Conservation (phyloP, 1,140 invertebrate genomes). For the Calosoma granatense region DNA sequence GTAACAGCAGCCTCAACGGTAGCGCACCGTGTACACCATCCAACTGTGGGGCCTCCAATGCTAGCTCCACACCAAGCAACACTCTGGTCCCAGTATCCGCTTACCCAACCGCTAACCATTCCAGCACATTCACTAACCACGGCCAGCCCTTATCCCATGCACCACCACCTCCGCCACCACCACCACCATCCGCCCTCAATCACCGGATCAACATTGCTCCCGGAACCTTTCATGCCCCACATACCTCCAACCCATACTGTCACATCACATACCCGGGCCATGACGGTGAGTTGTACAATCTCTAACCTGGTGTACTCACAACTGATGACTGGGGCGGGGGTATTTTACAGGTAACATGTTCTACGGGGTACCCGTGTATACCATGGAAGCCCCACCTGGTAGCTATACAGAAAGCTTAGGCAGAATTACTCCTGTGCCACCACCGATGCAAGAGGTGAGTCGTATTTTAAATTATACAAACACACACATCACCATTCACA, state of each 20-base stretch:
- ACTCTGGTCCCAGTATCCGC: neutral
- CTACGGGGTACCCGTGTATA: neutral
- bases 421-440: neutral
- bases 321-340: no score
- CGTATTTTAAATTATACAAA: neutral
- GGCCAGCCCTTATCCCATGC: slow-evolving; percentile 3
- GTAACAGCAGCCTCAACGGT: slow-evolving; percentile 14
- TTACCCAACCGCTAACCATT: slow-evolving; percentile 5
- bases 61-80: slow-evolving; percentile 10
- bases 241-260: neutral
- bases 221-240: neutral
- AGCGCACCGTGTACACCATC: slow-evolving; percentile 20
- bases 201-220: slow-evolving; percentile 3
- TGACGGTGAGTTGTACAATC: neutral
- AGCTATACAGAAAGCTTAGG: neutral
- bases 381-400: neutral
- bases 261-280: neutral
- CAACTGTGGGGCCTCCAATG: slow-evolving; percentile 15
- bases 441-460: neutral
- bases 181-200: neutral
- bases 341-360: no score
- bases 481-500: neutral
- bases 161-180: neutral
- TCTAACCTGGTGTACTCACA: neutral
- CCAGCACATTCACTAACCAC: no score